Percentiles rank a stretch among this genome's conserved stretches.
These are phyloP conservation scores for Falco biarmicus DNA, from an alignment of 2,797 vertebrate species.

Conservation along the genomic window DNA sequence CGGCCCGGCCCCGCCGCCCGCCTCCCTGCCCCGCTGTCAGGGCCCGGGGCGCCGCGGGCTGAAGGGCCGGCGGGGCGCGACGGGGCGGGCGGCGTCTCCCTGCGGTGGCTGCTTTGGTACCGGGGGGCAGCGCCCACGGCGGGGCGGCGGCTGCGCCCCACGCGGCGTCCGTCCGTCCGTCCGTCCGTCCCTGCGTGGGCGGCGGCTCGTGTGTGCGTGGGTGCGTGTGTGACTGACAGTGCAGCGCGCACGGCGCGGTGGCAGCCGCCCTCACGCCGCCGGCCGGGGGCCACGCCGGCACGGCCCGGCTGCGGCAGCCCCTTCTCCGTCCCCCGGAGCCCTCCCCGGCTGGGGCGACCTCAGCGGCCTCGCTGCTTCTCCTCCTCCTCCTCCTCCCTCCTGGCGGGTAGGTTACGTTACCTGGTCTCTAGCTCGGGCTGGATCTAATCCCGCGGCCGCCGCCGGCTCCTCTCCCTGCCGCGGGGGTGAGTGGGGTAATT, in stretches of 20 bases:
- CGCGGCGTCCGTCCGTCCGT: not conserved
- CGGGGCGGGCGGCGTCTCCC: not conserved
- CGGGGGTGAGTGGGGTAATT: slow-evolving; percentile 59
- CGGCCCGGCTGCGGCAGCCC: not conserved
- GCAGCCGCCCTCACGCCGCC: not conserved
- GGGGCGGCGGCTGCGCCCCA: not conserved
- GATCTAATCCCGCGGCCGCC: slow-evolving; percentile 40
- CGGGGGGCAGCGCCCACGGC: not conserved
- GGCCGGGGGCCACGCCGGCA: not conserved
- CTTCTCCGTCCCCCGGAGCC: not conserved
- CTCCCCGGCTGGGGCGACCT: not conserved
- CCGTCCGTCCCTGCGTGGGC: not conserved
- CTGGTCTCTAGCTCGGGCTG: slow-evolving; percentile 57
- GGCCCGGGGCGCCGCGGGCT: not conserved
- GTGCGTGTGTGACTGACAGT: not conserved
- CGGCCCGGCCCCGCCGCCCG: not conserved
- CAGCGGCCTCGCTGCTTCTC: not conserved
- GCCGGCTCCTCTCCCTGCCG: slow-evolving; percentile 48
- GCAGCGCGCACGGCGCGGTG: not conserved
- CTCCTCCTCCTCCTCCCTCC: slow-evolving; percentile 43
- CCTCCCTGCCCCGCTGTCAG: not conserved
- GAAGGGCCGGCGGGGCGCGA: not conserved
- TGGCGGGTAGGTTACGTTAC: slow-evolving; percentile 60
- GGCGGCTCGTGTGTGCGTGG: not conserved
- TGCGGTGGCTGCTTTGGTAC: not conserved